Evolutionary conservation across 2,113 vertebrate species (phyloP).

Genomic region (Microcebus ravelobensis): DNA sequence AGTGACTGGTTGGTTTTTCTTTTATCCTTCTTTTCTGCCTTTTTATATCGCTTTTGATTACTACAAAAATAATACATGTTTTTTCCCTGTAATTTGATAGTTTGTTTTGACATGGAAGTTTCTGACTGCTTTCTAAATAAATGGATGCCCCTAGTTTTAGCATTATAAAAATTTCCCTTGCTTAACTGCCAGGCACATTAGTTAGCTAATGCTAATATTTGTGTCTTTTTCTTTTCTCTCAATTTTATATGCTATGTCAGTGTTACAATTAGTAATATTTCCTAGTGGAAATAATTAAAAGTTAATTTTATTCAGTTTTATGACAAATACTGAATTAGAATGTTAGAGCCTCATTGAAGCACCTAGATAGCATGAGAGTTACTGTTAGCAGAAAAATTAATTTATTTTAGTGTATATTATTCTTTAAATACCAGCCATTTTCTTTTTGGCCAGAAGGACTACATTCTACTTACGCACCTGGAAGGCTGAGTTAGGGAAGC

Average conservation of each 20-base stretch:
- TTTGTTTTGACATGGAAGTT: constrained; percentile 17
- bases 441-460: neutral
- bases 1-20: neutral
- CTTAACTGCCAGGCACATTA: neutral
- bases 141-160: constrained; percentile 9
- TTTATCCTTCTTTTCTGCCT: neutral
- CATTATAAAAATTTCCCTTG: neutral
- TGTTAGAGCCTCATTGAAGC: neutral
- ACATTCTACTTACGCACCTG: neutral
- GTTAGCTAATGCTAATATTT: neutral
- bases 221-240: neutral
- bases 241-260: neutral
- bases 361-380: neutral
- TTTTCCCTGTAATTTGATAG: neutral
- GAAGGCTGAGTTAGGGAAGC: neutral
- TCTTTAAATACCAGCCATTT: neutral
- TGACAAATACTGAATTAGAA: constrained; percentile 20
- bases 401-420: neutral
- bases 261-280: constrained; percentile 3
- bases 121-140: constrained; percentile 19
- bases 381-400: neutral
- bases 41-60: neutral
- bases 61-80: neutral
- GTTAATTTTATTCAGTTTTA: constrained; percentile 3
- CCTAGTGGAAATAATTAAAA: constrained; percentile 5